Base-by-base conservation (phyloP, 2,888 invertebrate species). In the Caenorhabditis sp. region DNA sequence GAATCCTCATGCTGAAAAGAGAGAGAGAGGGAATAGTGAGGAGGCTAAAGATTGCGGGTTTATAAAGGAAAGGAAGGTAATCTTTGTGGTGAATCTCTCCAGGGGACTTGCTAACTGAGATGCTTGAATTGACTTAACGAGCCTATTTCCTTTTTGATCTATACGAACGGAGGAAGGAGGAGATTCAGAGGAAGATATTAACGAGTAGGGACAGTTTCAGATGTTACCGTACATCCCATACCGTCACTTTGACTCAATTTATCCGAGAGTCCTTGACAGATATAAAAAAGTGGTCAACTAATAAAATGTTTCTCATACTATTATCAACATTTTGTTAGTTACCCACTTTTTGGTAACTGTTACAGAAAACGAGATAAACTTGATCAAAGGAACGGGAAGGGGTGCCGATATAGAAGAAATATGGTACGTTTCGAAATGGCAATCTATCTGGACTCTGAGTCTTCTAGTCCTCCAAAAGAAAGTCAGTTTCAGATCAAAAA, bases 1-100 rank as follows among this genome's bases (percentile, higher is more conserved):
- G 26, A n/a, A 64, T 56, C 66, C 66, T 72, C 79, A 80, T 77
- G 61, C 77, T 75, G 75, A 35, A 59, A 51, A 19, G 41, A 44
- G 38, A 54, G 38, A n/a, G 10, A n/a, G 12, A 51, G 14, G 2
- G 35, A 54, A 22, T 66, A 51, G 19, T 66, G 31, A 31, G n/a
- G n/a, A n/a, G 14, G 26, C 14, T 28, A 6, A 35, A 51, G 51
- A 35, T 10, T 22, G 54, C 38, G n/a, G n/a, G n/a, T 47, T 68
- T 68, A 38, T 68, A 68, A 68, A 68, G 54, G 28, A 31, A 24
- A 41, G 68, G 35, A 41, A 47, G 31, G 70, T 75, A 51, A 75
- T 75, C 74, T 75, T 26, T 14, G 22, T 28, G 28, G 38, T 64
- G 64, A 58, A 75, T 75, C 74, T 74, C 22, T n/a, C n/a, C 28